Evolutionary conservation across 1,140 invertebrate genomes (phyloP), one percentile per base, ranked within the genome.

Genomic region (Danaus melanippus): DNA sequence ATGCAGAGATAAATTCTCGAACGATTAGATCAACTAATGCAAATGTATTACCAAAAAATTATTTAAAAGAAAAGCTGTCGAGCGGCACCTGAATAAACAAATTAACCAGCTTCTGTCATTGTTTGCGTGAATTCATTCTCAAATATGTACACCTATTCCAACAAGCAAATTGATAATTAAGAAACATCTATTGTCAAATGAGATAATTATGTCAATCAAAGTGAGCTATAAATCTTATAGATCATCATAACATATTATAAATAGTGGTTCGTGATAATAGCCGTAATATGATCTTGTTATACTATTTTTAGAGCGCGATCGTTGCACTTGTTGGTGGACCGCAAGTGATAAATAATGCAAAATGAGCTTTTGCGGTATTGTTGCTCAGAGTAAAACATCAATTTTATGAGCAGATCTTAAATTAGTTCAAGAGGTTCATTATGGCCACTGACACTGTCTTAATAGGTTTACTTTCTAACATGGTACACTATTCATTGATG

Each of bases 271-370:
- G 51, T 49, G 46, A 60, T 66, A 61, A 62, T 62, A 61, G 56
- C 51, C 64, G 62, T 69, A 65, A 63, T 59, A 61, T 60, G 61
- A 61, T 57, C 58, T 59, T 58, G 58, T 69, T 32, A 32, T 32
- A 32, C 64, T 70, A 80, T 80, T 78, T 76, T 76, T 78, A 79
- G 74, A 32, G 60, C 45, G 43, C 63, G 61, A 68, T 69, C 67
- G 71, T 74, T 73, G 67, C 67, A 66, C 66, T 69, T 64, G 58
- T 67, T 71, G 62, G 69, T 61, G 21, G 69, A 75, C 70, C 66
- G 65, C 67, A 66, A 50, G 53, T 67, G 66, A 76, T 80, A 76
- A 78, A 76, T 60, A 55, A 53, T 42, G 46, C 15, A 54, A 59
- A 59, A 59, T 54, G 47, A 54, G 48, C 42, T 54, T 50, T 46